Base-by-base conservation (phyloP, 1,140 invertebrate species). In the Elymnias hypermnestra region DNA sequence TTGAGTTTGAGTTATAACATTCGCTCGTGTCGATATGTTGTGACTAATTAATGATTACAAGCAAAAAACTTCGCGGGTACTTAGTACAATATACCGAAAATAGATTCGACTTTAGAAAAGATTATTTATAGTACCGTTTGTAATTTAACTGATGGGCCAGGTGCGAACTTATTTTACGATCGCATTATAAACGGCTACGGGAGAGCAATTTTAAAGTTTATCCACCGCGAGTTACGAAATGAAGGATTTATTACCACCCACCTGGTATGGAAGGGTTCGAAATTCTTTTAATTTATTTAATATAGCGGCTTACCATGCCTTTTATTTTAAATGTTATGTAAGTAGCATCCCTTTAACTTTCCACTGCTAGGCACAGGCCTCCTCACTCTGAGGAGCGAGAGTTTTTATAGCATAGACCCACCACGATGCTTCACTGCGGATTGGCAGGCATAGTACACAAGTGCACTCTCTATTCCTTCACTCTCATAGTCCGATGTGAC, bases 101-200 rank as follows among this genome's bases (percentile, higher is more conserved):
- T 5, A 2, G 17, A 22, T 28, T 15, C 10, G 38, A n/a, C 14
- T 28, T 14, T 28, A 15, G n/a, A 28, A 40, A 28, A 28, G 38
- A 40, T 28, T 29, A 29, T 29, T 12, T 9, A 13, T 12, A 9
- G 13, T 9, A 9, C 26, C 10, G 10, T 39, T 28, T 18, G 25
- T 13, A 40, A 40, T 40, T 40, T 40, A 28, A 40, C 23, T 18
- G 9, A 22, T 2, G 1, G 21, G 15, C 25, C 38, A 40, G 38
- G 38, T 40, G 38, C 38, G 14, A 17, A 15, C 12, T 7, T 8
- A 18, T 40, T 40, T 40, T 40, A 40, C 25, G 23, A 28, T 2
- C 38, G 14, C n/a, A 17, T 28, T 15, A 40, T 28, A 28, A 15
- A 40, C 15, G 18, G 4, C 9, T 5, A 29, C 4, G 26, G 26